These are phyloP conservation scores for Ophion obscuratus DNA, from an alignment of 2,888 invertebrate species.

Conservation along the genomic window DNA sequence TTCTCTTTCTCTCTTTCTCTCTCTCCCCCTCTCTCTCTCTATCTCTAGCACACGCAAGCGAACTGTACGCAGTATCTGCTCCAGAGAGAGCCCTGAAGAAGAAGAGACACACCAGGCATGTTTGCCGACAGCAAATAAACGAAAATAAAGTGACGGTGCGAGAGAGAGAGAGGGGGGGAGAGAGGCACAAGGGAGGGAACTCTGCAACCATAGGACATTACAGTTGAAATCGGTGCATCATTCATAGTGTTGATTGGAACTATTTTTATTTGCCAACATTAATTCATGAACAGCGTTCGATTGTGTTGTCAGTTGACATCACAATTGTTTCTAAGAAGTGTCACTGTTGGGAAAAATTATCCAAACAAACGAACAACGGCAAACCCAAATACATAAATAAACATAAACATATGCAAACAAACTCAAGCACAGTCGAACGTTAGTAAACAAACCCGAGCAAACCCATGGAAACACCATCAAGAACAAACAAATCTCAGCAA, in stretches of 20 bases:
- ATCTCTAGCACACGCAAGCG: slow-evolving; percentile 58
- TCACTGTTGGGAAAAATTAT: too few species aligned
- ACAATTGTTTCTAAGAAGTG: too few species aligned
- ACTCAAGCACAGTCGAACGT: too few species aligned
- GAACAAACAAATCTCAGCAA: not conserved
- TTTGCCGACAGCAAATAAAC: slow-evolving; percentile 80
- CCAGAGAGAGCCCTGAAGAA: slow-evolving; percentile 60
- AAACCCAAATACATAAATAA: too few species aligned
- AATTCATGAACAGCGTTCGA: not conserved
- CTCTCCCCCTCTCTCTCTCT: slow-evolving; percentile 29
- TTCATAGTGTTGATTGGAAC: not conserved
- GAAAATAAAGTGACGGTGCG: slow-evolving; percentile 78
- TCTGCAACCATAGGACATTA: slow-evolving; percentile 9
- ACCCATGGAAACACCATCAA: too few species aligned
- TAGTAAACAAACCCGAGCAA: too few species aligned
- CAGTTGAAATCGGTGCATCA: not conserved
- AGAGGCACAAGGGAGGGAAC: not conserved
- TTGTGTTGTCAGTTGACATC: too few species aligned
- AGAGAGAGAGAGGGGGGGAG: slow-evolving; percentile 25
- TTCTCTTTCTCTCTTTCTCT: slow-evolving; percentile 38
- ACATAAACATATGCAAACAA: too few species aligned
- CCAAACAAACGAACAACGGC: too few species aligned
- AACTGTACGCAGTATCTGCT: slow-evolving; percentile 49
- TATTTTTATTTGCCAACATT: not conserved
- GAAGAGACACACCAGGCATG: slow-evolving; percentile 74